Conservation (phyloP, 2,888 invertebrate species). For the Rutpela maculata region DNA sequence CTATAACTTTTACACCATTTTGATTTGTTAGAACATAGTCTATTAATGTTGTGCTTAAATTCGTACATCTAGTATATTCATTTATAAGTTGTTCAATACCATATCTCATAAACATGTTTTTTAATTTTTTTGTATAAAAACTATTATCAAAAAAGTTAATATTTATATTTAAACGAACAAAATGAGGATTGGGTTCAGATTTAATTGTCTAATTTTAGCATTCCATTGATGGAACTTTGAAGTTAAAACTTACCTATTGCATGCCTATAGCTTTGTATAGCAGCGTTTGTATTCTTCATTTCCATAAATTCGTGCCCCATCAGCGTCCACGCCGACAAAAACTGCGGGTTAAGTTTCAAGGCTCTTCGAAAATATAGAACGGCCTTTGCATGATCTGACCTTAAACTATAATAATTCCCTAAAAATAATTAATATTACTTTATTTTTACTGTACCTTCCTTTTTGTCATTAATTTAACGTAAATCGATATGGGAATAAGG, state of each 20-base stretch:
- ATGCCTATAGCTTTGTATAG: slow-evolving; percentile 98
- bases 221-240: too few relatives aligned
- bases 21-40: too few relatives aligned
- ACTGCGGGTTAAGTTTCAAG: slow-evolving; percentile 93
- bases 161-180: too few relatives aligned
- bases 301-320: slow-evolving; percentile 99
- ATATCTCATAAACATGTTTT: too few relatives aligned
- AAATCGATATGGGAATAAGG: slow-evolving; percentile 25
- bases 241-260: slow-evolving; percentile 86
- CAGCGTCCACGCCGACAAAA: slow-evolving; percentile 96
- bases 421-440: slow-evolving; percentile 39
- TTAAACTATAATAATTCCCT: slow-evolving; percentile 98
- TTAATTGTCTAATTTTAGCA: too few relatives aligned
- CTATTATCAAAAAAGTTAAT: too few relatives aligned
- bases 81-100: too few relatives aligned
- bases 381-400: slow-evolving; percentile 98
- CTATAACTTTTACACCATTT: too few relatives aligned
- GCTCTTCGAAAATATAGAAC: slow-evolving; percentile 97
- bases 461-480: slow-evolving; percentile 9
- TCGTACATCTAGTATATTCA: too few relatives aligned
- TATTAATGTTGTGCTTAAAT: too few relatives aligned
- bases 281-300: slow-evolving; percentile 97
- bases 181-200: too few relatives aligned
- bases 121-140: too few relatives aligned
- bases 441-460: background rate